Evolutionary conservation across 2,113 vertebrate genomes (phyloP).

Genomic region (Cavia porcellus): DNA sequence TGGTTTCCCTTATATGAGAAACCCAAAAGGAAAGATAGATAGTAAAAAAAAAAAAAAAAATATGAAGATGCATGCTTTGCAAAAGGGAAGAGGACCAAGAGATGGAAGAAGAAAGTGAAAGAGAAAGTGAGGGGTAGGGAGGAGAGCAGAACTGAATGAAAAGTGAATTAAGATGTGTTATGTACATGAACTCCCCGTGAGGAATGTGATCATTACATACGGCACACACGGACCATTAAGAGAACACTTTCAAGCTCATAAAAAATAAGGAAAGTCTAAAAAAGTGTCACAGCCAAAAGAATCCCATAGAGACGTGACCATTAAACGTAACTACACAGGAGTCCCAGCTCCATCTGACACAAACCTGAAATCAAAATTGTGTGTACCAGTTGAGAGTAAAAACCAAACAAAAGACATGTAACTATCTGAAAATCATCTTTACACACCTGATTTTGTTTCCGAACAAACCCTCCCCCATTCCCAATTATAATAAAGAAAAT

Average conservation of each 20-base stretch:
- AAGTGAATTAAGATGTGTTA: background rate
- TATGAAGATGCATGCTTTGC: background rate
- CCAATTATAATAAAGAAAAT: slow-evolving; percentile 83
- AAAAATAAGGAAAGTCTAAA: background rate
- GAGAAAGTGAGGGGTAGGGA: background rate
- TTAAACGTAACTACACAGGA: background rate
- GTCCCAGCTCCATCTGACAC: background rate
- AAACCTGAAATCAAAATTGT: slow-evolving; percentile 26
- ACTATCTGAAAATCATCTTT: slow-evolving; percentile 62
- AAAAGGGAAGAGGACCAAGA: background rate
- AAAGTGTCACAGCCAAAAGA: background rate
- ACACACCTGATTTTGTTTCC: slow-evolving; percentile 51
- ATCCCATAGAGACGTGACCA: background rate
- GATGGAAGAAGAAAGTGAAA: background rate
- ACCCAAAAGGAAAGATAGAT: background rate
- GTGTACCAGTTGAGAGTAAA: background rate
- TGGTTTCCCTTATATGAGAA: background rate
- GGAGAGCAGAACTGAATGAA: background rate
- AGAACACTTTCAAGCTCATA: background rate
- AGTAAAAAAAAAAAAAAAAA: background rate
- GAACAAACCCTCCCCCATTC: slow-evolving; percentile 68
- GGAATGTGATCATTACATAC: background rate
- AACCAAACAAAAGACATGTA: slow-evolving; percentile 58
- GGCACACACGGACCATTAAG: background rate
- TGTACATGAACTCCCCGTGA: background rate